Conservation (phyloP, 2,888 invertebrate species). For the Euproctis similis region DNA sequence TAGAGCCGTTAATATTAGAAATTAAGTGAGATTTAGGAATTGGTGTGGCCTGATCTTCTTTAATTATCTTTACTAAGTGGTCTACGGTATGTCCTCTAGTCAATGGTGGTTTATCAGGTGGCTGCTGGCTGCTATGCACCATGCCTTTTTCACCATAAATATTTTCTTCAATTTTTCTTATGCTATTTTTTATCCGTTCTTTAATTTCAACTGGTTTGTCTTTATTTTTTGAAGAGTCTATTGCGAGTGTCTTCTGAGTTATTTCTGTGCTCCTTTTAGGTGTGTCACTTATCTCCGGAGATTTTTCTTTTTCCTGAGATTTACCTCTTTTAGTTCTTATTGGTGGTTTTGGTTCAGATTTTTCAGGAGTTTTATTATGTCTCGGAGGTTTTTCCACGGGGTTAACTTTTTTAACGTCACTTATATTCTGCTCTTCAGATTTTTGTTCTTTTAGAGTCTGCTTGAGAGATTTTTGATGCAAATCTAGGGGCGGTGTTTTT, state of each 20-base stretch:
- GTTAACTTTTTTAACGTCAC: constrained; percentile 56
- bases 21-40: constrained; percentile 80
- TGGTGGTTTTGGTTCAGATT: constrained; percentile 61
- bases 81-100: constrained; percentile 85
- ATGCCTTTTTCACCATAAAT: constrained; percentile 74
- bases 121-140: constrained; percentile 84
- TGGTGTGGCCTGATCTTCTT: constrained; percentile 81
- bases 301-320: constrained; percentile 48
- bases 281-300: constrained; percentile 52
- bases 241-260: constrained; percentile 55
- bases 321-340: constrained; percentile 52
- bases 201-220: constrained; percentile 51
- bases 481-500: constrained; percentile 56
- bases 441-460: constrained; percentile 43
- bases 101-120: constrained; percentile 80
- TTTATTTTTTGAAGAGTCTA: constrained; percentile 47
- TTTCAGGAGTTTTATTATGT: constrained; percentile 49
- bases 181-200: constrained; percentile 68
- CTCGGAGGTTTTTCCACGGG: constrained; percentile 66
- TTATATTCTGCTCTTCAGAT: constrained; percentile 35
- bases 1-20: constrained; percentile 77
- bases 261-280: constrained; percentile 62
- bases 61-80: constrained; percentile 84
- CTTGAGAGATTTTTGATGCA: constrained; percentile 49
- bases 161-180: constrained; percentile 68